Evolutionary conservation across 2,113 vertebrate species (phyloP).

Genomic region (Opisthocomus hoazin): DNA sequence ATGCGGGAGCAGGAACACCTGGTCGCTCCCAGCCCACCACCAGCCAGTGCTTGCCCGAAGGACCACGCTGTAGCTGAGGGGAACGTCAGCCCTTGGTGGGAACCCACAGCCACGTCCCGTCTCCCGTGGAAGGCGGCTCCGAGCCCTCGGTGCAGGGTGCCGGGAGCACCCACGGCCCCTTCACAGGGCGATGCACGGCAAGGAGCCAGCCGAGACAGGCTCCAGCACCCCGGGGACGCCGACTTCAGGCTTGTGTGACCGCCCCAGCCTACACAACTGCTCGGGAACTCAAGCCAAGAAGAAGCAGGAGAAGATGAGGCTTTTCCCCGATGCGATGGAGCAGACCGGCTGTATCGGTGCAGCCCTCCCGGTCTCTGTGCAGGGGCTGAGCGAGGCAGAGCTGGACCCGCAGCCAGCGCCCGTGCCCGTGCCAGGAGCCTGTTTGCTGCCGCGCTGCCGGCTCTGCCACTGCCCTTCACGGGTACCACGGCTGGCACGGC

Average conservation of each 20-base stretch:
- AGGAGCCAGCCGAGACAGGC: not conserved
- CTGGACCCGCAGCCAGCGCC: not conserved
- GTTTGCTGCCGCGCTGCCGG: not conserved
- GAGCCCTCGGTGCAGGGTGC: too few relatives aligned
- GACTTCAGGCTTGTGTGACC: not conserved
- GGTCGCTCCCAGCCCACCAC: not conserved
- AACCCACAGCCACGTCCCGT: not conserved
- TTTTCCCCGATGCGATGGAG: rapidly evolving
- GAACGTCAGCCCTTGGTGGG: not conserved
- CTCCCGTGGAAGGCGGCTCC: not conserved
- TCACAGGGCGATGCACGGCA: rapidly evolving
- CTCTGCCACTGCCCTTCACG: not conserved
- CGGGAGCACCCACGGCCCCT: rapidly evolving
- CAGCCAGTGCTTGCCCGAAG: not conserved
- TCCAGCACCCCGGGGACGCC: rapidly evolving
- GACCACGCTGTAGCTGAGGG: not conserved
- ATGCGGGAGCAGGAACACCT: not conserved
- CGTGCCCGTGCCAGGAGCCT: not conserved
- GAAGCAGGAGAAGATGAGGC: not conserved
- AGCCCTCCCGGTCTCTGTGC: not conserved
- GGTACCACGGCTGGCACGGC: not conserved
- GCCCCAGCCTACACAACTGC: rapidly evolving
- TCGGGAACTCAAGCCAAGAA: not conserved
- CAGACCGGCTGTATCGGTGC: rapidly evolving
- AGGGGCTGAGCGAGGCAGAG: not conserved